Base-by-base conservation (phyloP, 2,888 invertebrate genomes). In the Mycalesis mineus region DNA sequence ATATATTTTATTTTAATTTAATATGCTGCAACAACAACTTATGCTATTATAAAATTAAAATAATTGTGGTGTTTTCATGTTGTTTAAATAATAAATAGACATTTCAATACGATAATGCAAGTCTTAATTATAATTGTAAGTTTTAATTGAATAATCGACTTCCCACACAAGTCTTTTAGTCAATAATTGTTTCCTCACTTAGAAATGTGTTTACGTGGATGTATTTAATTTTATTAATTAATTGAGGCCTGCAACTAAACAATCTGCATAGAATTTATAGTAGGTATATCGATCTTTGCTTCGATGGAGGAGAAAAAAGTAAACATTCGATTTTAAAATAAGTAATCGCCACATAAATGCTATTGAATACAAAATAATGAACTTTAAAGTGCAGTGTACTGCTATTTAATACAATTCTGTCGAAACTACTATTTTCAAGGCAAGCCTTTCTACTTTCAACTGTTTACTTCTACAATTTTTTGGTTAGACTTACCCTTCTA, bases 401-500 rank as follows among this genome's bases (percentile, higher is more conserved):
- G 41, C 31, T 41, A 33, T 33, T 33, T 17, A 40, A 1, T 29
- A 51, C 47, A 47, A 9, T 47, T 52, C 36, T 51, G 51, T 53
- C 55, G 22, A 33, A 56, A 45, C 36, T 79, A 84, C 70, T 79
- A 76, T 72, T 76, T 75, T 74, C 86, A 88, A 88, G 85, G 86
- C 73, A 64, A 79, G 64, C 78, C 81, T 83, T 86, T 85, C 81
- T 75, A 85, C 87, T 87, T 82, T 87, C 81, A 63, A 67, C 22
- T 22, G 61, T 66, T 42, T 58, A 58, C 53, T 62, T 62, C 68
- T 64, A 65, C 63, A 60, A 60, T 61, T 62, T 45, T 55, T 57
- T 39, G 44, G 54, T 55, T 45, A 13, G 9, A 52, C 86, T 78
- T 62, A 88, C 88, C 88, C 88, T 73, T 88, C 88, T 29, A 88